A percentile compares a stretch with the other conserved stretches of the same genome.
These are phyloP conservation scores for Drosophila orosa DNA, from an alignment of 1,140 invertebrate species.

Conservation along the genomic window DNA sequence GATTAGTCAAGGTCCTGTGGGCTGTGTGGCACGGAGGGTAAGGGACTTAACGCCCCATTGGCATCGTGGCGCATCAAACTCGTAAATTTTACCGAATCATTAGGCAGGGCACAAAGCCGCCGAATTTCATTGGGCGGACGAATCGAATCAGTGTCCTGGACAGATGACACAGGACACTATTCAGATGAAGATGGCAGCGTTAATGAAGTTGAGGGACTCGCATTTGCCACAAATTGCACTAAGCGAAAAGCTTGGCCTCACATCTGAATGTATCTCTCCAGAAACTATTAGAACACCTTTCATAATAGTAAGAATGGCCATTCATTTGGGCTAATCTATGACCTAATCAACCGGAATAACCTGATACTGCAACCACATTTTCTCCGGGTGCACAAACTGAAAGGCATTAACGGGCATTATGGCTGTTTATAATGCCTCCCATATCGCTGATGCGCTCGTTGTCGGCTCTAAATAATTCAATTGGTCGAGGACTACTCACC, in stretches of 20 bases:
- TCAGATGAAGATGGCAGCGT: constrained; percentile 35
- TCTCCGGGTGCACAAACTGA: constrained; percentile 9
- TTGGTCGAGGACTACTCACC: constrained; percentile 74
- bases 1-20: constrained; percentile 59
- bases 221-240: constrained; percentile 9
- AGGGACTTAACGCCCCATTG: constrained; percentile 63
- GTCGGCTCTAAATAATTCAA: constrained; percentile 69
- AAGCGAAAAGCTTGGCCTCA: neutral
- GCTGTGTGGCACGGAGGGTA: neutral
- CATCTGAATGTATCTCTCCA: rapidly evolving
- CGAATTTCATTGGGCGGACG: constrained; percentile 17
- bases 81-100: constrained; percentile 75
- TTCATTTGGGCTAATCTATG: neutral
- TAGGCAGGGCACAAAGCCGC: constrained; percentile 61
- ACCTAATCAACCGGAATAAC: neutral
- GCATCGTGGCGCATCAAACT: constrained; percentile 39
- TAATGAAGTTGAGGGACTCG: constrained; percentile 50
- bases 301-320: neutral
- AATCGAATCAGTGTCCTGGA: constrained; percentile 47
- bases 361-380: neutral
- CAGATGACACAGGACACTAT: constrained; percentile 8
- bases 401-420: constrained; percentile 52
- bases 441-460: constrained; percentile 3
- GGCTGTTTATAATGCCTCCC: constrained; percentile 44
- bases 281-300: neutral